These are phyloP conservation scores for Echinometra lucunter DNA, from an alignment of 53 echinoderm and acorn worm genomes.

Conservation along the genomic window DNA sequence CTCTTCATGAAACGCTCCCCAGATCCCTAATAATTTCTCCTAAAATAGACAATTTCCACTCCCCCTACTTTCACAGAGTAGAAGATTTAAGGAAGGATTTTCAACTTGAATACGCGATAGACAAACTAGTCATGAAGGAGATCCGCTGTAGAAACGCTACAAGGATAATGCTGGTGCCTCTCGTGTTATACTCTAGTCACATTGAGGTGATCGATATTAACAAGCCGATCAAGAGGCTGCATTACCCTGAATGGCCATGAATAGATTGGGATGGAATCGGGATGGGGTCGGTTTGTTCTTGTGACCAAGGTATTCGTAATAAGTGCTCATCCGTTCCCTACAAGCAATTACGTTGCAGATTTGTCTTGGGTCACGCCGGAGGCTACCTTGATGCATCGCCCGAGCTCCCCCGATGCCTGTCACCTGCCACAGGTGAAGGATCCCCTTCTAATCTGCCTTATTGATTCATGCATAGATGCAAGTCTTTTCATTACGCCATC, in stretches of 20 bases:
- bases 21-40: no score
- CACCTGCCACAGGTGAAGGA: conserved; percentile 46
- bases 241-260: no score
- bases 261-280: no score
- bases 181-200: no score
- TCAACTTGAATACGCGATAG: not conserved
- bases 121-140: not conserved
- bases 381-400: conserved; percentile 9
- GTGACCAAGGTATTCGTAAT: no score
- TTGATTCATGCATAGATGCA: conserved; percentile 41
- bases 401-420: not conserved
- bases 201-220: no score
- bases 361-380: not conserved
- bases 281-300: no score
- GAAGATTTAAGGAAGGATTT: not conserved
- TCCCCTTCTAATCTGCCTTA: conserved; percentile 23
- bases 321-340: not conserved
- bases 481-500: conserved; percentile 38
- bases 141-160: not conserved
- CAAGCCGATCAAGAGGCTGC: no score
- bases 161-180: conserved; percentile 26
- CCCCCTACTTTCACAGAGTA: not conserved
- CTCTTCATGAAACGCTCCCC: no score
- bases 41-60: no score
- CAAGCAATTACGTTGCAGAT: conserved; percentile 13